These are phyloP conservation scores for Enteromius radiatus DNA, from an alignment of 2,797 vertebrate genomes.

Conservation along the genomic window DNA sequence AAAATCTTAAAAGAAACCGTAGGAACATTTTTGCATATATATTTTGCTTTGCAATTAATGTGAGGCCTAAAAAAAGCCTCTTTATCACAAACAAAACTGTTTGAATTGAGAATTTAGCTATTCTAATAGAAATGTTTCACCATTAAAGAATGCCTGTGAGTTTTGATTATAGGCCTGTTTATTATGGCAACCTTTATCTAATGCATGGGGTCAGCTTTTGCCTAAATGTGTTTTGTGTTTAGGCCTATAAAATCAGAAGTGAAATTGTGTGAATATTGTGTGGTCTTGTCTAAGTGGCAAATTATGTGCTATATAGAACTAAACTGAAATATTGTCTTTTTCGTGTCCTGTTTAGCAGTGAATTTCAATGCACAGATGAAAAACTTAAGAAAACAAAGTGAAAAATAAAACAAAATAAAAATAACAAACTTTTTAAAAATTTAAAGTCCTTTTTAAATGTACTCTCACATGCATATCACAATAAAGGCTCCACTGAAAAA, in stretches of 20 bases:
- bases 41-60: constrained; percentile 7
- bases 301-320: background rate
- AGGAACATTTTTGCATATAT: constrained; percentile 1
- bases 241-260: constrained; percentile 7
- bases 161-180: constrained; percentile 11
- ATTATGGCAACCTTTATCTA: constrained; percentile 19
- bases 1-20: constrained; percentile 4
- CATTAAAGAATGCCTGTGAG: background rate
- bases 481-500: background rate
- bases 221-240: constrained; percentile 5
- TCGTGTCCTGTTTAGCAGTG: background rate
- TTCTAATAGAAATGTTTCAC: constrained; percentile 24
- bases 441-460: background rate
- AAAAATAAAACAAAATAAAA: background rate
- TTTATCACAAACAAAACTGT: constrained; percentile 4
- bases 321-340: background rate
- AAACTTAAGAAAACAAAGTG: background rate
- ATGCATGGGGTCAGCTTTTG: constrained; percentile 16
- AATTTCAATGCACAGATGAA: background rate
- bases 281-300: background rate
- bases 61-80: background rate
- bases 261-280: constrained; percentile 14
- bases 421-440: background rate
- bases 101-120: background rate
- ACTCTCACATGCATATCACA: background rate